A percentile compares a stretch with the other conserved stretches of the same genome.
These are phyloP conservation scores for Ceratosolen fusciceps DNA, from an alignment of 1,140 invertebrate species.

Conservation along the genomic window DNA sequence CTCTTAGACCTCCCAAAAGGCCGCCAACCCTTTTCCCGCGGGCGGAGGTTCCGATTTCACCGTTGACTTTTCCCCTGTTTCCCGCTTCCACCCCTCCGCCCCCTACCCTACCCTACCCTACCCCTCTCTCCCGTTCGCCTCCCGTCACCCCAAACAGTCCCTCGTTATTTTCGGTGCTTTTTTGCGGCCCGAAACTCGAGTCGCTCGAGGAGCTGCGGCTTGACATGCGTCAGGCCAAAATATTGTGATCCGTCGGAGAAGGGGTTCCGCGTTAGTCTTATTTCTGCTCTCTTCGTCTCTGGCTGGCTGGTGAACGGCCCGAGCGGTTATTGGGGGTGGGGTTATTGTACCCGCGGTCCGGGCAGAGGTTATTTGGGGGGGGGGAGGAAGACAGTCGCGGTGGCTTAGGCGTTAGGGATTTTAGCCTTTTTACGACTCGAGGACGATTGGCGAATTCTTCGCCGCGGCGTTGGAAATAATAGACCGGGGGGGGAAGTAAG, in stretches of 20 bases:
- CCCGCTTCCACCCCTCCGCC: no score
- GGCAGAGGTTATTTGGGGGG: no score
- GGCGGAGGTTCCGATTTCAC: conserved; percentile 42
- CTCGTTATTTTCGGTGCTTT: conserved; percentile 23
- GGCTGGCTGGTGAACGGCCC: no score
- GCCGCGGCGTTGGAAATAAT: background rate
- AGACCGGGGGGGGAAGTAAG: no score
- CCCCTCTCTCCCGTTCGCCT: no score
- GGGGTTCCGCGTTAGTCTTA: conserved; percentile 30
- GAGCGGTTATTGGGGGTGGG: no score
- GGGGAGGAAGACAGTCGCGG: no score
- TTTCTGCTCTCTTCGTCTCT: conserved; percentile 18
- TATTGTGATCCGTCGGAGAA: conserved; percentile 32
- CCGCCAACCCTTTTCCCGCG: conserved; percentile 54
- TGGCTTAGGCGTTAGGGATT: no score
- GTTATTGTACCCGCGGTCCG: no score
- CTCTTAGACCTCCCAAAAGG: conserved; percentile 56
- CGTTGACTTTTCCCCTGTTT: background rate
- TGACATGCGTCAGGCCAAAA: conserved; percentile 20
- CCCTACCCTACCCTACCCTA: no score
- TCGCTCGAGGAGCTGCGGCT: background rate
- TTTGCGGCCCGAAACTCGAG: conserved; percentile 21
- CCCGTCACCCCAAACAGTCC: no score
- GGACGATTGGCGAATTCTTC: background rate
- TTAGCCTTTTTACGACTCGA: background rate